phyloP scores from a whole-genome alignment of 2,113 vertebrate genomes.

The Zonotrichia leucophrys region DNA sequence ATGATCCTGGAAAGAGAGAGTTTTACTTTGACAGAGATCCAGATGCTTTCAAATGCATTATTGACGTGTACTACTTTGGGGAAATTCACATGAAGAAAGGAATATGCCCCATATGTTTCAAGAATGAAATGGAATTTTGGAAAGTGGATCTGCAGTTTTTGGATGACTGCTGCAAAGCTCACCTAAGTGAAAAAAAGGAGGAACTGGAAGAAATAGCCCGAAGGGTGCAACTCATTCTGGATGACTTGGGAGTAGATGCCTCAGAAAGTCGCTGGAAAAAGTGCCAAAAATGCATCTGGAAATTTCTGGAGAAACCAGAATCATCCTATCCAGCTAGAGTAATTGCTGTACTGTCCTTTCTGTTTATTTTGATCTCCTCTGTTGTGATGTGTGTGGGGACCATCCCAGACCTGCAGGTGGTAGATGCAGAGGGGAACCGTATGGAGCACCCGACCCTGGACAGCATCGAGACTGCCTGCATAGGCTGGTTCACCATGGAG shows the following conservation, averaged over 20 bases:
- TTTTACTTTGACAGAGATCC: constrained; percentile 98
- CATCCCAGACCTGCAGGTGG: constrained; percentile 92
- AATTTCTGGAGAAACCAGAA: constrained; percentile 94
- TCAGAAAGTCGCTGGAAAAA: constrained; percentile 80
- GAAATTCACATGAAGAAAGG: constrained; percentile 96
- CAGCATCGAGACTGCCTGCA: constrained; percentile 92
- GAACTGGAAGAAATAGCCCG: constrained; percentile 92
- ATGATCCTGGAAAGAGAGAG: constrained; percentile 88
- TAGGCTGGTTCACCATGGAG: constrained; percentile 94
- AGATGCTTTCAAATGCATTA: constrained; percentile 93
- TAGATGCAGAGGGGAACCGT: constrained; percentile 84
- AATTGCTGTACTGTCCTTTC: constrained; percentile 88
- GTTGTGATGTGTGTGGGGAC: constrained; percentile 95
- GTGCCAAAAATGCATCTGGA: constrained; percentile 90
- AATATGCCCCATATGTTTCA: constrained; percentile 96
- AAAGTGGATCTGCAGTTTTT: constrained; percentile 90
- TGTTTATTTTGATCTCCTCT: constrained; percentile 89
- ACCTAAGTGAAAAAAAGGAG: constrained; percentile 90
- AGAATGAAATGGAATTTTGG: constrained; percentile 98
- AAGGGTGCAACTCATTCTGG: constrained; percentile 91
- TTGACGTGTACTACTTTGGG: constrained; percentile 92
- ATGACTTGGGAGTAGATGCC: constrained; percentile 85
- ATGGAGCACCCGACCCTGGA: constrained; percentile 91
- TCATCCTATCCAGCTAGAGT: constrained; percentile 88
- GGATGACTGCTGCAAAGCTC: constrained; percentile 93